Evolutionary conservation across 2,797 vertebrate genomes (phyloP), one percentile per base, ranked within the genome.

Genomic region (Sternarchorhynchus goeldii): DNA sequence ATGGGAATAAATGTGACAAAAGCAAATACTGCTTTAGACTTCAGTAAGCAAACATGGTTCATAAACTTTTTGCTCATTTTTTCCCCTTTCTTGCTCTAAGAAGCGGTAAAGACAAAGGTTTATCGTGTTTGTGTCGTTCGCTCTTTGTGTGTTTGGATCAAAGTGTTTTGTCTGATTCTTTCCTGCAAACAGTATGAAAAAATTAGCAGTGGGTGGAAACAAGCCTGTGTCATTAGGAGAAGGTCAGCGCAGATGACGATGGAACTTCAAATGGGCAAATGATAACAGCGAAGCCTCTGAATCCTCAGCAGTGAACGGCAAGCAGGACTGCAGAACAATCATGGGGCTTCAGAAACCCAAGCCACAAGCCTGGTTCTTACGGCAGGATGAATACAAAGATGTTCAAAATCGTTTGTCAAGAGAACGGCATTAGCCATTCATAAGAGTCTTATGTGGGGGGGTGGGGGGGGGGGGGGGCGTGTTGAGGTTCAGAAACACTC

Each of bases 1-100:
- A 99, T 97, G 97, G 97, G 97, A 99, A 99, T 99, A 98, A 98
- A 98, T 96, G 96, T 94, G 96, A 99, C 97, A 98, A 99, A 98
- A 96, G 96, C 96, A 97, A 98, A 97, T 96, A 96, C 96, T 96
- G 95, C 96, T 97, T 98, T 96, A 95, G 95, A 98, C 96, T 95
- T 94, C 94, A 96, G 96, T 96, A 97, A 96, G 96, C 95, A 97
- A 97, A 95, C 94, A 95, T 92, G 91, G 88, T 88, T 91, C 92
- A 93, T 92, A 91, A 93, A 93, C 89, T 92, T 89, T 85, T 87
- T 64, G 69, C 67, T 77, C 18, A 39, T 60, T 79, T 63, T 75
- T 69, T 72, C 29, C 80, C 57, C 60, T 62, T 75, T 82, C 36
- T n/a, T 57, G 55, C 55, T 5, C 45, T 0, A 41, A 31, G 50